phyloP scores from a whole-genome alignment of 2,797 vertebrate genomes.

The Sardinella longiceps region DNA sequence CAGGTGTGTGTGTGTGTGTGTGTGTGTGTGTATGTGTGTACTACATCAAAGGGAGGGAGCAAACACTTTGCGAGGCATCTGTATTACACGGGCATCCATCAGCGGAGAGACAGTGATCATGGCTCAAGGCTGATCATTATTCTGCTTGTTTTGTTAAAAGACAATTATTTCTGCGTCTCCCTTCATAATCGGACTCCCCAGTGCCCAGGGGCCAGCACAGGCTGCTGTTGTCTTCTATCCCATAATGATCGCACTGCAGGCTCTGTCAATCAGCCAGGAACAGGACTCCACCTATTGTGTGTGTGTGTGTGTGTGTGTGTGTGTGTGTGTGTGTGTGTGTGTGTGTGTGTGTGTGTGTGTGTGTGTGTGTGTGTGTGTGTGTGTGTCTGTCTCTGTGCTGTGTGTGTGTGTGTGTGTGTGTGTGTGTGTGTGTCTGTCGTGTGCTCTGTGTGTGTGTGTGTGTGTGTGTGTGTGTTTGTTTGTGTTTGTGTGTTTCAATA shows the following conservation, averaged over 20 bases:
- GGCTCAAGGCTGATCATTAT: slow-evolving; percentile 35
- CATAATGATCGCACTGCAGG: slow-evolving; percentile 40
- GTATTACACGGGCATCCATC: slow-evolving; percentile 14
- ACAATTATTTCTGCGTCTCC: slow-evolving; percentile 36
- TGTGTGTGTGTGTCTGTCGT: neutral
- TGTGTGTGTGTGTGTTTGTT: neutral
- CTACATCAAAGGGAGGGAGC: neutral
- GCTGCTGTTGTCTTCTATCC: slow-evolving; percentile 26
- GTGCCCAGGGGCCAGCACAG: slow-evolving; percentile 13
- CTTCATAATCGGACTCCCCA: slow-evolving; percentile 2
- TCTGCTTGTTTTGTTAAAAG: slow-evolving; percentile 38
- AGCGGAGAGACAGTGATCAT: neutral
- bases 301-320: neutral
- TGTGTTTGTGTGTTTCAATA: neutral
- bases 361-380: too few relatives aligned
- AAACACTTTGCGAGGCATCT: neutral
- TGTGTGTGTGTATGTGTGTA: slow-evolving; percentile 15
- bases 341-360: neutral
- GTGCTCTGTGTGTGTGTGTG: neutral
- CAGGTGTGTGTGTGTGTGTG: slow-evolving; percentile 17
- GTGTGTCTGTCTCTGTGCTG: too few relatives aligned
- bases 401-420: neutral
- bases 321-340: neutral
- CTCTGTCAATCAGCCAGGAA: slow-evolving; percentile 40
- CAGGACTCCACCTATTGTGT: slow-evolving; percentile 21